Evolutionary conservation across 2,888 invertebrate genomes (phyloP).

Genomic region (Noctua fimbriata): DNA sequence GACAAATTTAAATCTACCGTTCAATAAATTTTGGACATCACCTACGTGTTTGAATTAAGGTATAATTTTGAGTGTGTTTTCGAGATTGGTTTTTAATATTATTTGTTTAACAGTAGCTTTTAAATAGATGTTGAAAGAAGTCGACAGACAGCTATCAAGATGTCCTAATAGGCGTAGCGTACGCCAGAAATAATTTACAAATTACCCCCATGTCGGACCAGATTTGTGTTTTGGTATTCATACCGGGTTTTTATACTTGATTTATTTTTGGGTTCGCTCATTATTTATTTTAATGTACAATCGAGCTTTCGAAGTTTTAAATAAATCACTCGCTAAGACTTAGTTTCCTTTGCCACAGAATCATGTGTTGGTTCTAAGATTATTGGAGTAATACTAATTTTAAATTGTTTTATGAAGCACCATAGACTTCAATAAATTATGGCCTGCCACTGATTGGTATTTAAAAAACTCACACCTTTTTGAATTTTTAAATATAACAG

Average conservation of each 20-base stretch:
- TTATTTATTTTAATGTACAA: slow-evolving; percentile 64
- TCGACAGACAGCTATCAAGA: slow-evolving; percentile 89
- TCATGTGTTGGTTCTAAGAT: neutral
- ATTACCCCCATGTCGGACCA: slow-evolving; percentile 78
- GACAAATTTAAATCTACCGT: slow-evolving; percentile 69
- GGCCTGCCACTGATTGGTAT: neutral
- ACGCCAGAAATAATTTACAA: slow-evolving; percentile 89
- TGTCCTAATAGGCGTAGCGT: slow-evolving; percentile 88
- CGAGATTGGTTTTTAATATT: neutral
- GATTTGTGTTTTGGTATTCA: slow-evolving; percentile 59
- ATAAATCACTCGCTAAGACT: slow-evolving; percentile 53
- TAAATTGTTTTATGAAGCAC: neutral
- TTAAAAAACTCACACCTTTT: neutral
- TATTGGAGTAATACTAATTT: neutral
- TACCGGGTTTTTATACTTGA: slow-evolving; percentile 48
- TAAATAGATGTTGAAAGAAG: slow-evolving; percentile 90
- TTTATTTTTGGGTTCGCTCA: slow-evolving; percentile 65
- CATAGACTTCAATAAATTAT: neutral
- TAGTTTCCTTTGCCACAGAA: slow-evolving; percentile 25
- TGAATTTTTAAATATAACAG: neutral
- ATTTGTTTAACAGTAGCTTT: slow-evolving; percentile 80
- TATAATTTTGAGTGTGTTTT: slow-evolving; percentile 62
- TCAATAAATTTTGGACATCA: slow-evolving; percentile 41
- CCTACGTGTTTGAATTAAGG: slow-evolving; percentile 68
- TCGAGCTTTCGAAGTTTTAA: slow-evolving; percentile 35